These are phyloP conservation scores for Scomber japonicus DNA, from an alignment of 2,113 vertebrate genomes.

Conservation along the genomic window DNA sequence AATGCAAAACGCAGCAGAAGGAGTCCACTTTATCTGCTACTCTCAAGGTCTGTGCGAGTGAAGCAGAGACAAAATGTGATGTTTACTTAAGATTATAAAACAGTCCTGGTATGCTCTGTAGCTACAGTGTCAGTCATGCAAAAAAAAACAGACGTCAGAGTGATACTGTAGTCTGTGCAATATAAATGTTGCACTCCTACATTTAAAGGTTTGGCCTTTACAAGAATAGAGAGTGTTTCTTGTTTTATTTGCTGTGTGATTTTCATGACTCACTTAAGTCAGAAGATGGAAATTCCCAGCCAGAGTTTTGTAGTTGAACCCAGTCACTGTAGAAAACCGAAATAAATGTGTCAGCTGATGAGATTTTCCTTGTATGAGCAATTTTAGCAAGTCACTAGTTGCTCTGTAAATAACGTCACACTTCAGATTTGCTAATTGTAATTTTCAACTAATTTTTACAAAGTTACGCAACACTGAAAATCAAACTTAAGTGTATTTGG, in stretches of 20 bases:
- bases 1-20: conserved; percentile 89
- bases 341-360: not conserved
- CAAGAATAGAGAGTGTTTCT: not conserved
- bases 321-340: not conserved
- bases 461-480: not conserved
- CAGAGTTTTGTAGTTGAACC: not conserved
- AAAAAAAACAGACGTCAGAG: not conserved
- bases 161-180: not conserved
- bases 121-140: not conserved
- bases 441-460: not conserved
- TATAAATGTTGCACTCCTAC: not conserved
- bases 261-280: too few species aligned
- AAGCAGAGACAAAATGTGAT: conserved; percentile 9
- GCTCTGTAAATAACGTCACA: not conserved
- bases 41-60: conserved; percentile 81
- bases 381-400: not conserved
- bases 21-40: conserved; percentile 90
- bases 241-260: not conserved
- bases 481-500: not conserved
- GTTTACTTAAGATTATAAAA: conserved; percentile 22
- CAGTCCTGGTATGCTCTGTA: conserved; percentile 7
- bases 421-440: not conserved
- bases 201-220: not conserved
- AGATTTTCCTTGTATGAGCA: not conserved
- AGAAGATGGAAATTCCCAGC: conserved; percentile 5